Conservation (phyloP, 2,888 invertebrate genomes). For the Pseudococcus viburni region DNA sequence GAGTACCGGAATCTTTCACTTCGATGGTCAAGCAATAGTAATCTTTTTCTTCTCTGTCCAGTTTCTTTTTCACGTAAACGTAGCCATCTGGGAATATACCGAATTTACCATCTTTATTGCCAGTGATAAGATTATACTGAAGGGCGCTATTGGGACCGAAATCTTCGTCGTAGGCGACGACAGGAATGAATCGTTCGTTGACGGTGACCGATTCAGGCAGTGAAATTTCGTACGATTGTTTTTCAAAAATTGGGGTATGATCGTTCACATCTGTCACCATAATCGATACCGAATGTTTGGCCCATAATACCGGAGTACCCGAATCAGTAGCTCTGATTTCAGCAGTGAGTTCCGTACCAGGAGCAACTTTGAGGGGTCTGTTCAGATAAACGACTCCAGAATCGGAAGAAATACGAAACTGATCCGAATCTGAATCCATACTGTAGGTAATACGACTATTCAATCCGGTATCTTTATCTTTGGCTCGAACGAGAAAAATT, state of each 20-base stretch:
- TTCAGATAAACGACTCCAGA: constrained; percentile 92
- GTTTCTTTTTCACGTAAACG: constrained; percentile 86
- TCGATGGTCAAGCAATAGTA: constrained; percentile 91
- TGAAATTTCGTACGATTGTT: constrained; percentile 93
- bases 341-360: constrained; percentile 79
- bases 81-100: constrained; percentile 96
- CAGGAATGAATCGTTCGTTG: constrained; percentile 90
- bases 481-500: constrained; percentile 88
- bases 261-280: constrained; percentile 92
- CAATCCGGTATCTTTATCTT: constrained; percentile 89
- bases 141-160: constrained; percentile 85
- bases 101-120: constrained; percentile 88
- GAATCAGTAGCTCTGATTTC: constrained; percentile 91
- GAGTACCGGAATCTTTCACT: constrained; percentile 86
- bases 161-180: constrained; percentile 92
- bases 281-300: constrained; percentile 81
- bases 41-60: constrained; percentile 92
- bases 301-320: constrained; percentile 82
- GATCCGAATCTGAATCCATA: constrained; percentile 84
- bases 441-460: constrained; percentile 89
- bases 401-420: constrained; percentile 86
- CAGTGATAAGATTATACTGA: constrained; percentile 86
- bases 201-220: constrained; percentile 90
- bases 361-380: constrained; percentile 83
- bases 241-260: constrained; percentile 94